Evolutionary conservation across 2,797 vertebrate species (phyloP).

Genomic region (Oryzias dopingdopingensis): DNA sequence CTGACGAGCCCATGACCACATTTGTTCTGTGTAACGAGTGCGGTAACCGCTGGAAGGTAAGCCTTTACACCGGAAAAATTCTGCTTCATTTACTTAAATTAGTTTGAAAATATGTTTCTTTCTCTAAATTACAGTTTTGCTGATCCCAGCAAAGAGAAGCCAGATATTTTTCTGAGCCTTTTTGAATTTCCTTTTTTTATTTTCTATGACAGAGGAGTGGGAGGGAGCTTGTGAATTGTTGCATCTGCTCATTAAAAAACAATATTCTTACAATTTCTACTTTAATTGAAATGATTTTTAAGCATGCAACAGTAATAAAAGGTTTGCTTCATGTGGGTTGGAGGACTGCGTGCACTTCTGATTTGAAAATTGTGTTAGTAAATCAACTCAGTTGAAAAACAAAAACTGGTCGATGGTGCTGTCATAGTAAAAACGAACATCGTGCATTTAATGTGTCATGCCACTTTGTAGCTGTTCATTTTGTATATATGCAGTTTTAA

Average conservation of each 20-base stretch:
- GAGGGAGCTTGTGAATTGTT: slow-evolving; percentile 39
- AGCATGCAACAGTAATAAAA: slow-evolving; percentile 51
- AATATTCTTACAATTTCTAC: slow-evolving; percentile 60
- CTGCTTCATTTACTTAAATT: too few species aligned
- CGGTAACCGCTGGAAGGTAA: slow-evolving; percentile 98
- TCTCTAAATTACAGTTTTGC: slow-evolving; percentile 76
- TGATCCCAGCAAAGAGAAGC: slow-evolving; percentile 59
- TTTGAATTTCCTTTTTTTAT: slow-evolving; percentile 38
- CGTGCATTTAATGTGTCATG: slow-evolving; percentile 21
- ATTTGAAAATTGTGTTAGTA: slow-evolving; percentile 26
- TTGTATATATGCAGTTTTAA: slow-evolving; percentile 56
- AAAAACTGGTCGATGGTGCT: slow-evolving; percentile 27
- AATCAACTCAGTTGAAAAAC: slow-evolving; percentile 7
- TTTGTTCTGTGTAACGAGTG: slow-evolving; percentile 98
- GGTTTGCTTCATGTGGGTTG: slow-evolving; percentile 31
- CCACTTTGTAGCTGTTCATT: slow-evolving; percentile 33
- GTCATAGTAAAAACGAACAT: slow-evolving; percentile 7
- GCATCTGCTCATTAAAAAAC: slow-evolving; percentile 46
- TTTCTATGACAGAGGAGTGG: slow-evolving; percentile 18
- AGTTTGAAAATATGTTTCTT: background rate
- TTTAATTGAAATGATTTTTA: slow-evolving; percentile 53
- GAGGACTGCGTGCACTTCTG: slow-evolving; percentile 35
- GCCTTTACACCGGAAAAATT: slow-evolving; percentile 14
- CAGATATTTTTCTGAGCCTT: slow-evolving; percentile 4
- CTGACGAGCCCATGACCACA: slow-evolving; percentile 98